These are phyloP conservation scores for Phataginus tetradactyla DNA, from an alignment of 2,797 vertebrate species.

Conservation along the genomic window DNA sequence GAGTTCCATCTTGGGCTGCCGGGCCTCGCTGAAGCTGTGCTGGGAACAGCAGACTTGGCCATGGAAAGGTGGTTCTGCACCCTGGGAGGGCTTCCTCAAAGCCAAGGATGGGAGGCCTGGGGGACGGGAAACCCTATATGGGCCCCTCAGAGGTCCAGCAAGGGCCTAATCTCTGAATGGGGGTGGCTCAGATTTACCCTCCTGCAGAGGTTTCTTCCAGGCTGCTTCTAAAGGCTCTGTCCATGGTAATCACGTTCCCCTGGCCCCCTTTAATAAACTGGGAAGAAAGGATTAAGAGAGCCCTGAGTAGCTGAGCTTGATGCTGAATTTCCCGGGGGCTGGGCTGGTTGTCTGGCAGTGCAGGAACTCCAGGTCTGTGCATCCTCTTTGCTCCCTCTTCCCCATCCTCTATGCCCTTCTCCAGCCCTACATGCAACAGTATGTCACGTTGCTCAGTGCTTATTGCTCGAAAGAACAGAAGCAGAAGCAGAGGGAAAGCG, in stretches of 20 bases:
- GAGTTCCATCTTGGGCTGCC: conserved; percentile 49
- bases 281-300: conserved; percentile 66
- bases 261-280: conserved; percentile 67
- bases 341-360: conserved; percentile 67
- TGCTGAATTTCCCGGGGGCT: conserved; percentile 77
- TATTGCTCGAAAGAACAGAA: neutral
- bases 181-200: conserved; percentile 58
- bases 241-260: conserved; percentile 76
- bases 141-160: conserved; percentile 50
- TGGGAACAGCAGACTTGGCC: conserved; percentile 40
- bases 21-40: conserved; percentile 11
- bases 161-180: conserved; percentile 50
- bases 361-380: conserved; percentile 69
- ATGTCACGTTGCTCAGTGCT: neutral
- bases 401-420: neutral
- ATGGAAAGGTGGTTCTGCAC: neutral
- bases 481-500: neutral
- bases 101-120: neutral
- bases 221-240: conserved; percentile 76
- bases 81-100: neutral
- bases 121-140: conserved; percentile 19
- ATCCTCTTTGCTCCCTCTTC: neutral
- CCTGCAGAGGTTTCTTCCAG: conserved; percentile 24
- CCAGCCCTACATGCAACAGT: neutral
- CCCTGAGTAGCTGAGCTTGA: conserved; percentile 81